Evolutionary conservation across 2,797 vertebrate species (phyloP).

Genomic region (Platyrinchus mystaceus): DNA sequence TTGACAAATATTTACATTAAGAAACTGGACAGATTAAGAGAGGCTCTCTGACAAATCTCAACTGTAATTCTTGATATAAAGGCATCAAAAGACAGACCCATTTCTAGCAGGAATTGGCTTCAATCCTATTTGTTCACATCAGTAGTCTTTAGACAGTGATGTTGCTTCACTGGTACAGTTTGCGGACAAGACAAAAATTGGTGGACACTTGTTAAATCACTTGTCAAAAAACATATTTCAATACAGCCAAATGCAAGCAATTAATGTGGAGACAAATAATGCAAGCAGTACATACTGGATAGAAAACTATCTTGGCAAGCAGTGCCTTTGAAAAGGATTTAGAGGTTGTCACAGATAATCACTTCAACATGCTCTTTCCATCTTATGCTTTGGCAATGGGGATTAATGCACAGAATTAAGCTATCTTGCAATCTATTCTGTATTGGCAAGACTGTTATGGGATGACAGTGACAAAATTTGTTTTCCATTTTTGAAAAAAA

Average conservation of each 20-base stretch:
- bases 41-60: neutral
- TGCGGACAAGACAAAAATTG: neutral
- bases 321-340: neutral
- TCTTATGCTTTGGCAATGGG: neutral
- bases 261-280: neutral
- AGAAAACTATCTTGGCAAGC: conserved; percentile 5
- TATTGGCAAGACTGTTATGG: neutral
- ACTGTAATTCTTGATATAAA: neutral
- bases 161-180: neutral
- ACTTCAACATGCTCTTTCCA: neutral
- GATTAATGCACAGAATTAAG: neutral
- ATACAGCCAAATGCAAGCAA: neutral
- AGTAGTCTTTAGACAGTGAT: neutral
- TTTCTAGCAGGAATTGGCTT: neutral
- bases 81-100: neutral
- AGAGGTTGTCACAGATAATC: neutral
- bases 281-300: neutral
- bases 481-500: neutral
- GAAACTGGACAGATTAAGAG: neutral
- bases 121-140: neutral
- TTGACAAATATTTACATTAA: neutral
- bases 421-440: neutral
- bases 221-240: neutral
- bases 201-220: neutral
- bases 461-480: neutral